Evolutionary conservation across 2,113 vertebrate species (phyloP), one percentile per base, ranked within the genome.

Genomic region (Muscicapa adusta): DNA sequence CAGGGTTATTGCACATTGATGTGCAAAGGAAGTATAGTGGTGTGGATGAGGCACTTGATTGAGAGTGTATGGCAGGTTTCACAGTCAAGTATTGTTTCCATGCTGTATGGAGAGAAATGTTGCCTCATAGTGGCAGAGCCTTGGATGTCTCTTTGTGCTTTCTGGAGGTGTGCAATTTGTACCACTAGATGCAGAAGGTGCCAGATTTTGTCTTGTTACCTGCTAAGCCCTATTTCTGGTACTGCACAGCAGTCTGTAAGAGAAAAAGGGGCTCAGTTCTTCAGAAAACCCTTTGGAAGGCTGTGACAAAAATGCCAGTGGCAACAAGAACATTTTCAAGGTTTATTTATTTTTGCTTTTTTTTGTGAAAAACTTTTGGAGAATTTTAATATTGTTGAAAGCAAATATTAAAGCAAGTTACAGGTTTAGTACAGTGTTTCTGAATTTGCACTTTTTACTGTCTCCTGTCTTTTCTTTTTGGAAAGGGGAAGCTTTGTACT

Each of bases 81-180:
- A 48, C 25, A 60, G 36, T 50, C 4, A 8, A 22, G 6, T 38
- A 12, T 11, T 51, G 3, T 70, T 82, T 38, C 75, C 7, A 11
- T 53, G 57, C 54, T 82, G 18, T 26, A 31, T 0, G 0, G 12
- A 34, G 23, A 48, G 17, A 57, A 82, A 48, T 0, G 0, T 29
- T 8, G 1, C 28, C 17, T 62, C 28, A 7, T 14, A 71, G 17
- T 63, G 72, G 33, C 28, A 66, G 38, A n/a, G 6, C 22, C 29
- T 53, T 72, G 38, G 8, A n/a, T 31, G 22, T 43, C 19, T 38
- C 36, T 73, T 22, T 47, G 16, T 48, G 28, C 18, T 62, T 78
- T 66, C 51, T 82, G 38, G 16, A 85, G 6, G 12, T 29, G 5
- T 42, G n/a, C 16, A 85, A 9, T 25, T 66, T 85, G 43, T 54